These are phyloP conservation scores for Drosophila mimetica DNA, from an alignment of 2,888 invertebrate species.

Conservation along the genomic window DNA sequence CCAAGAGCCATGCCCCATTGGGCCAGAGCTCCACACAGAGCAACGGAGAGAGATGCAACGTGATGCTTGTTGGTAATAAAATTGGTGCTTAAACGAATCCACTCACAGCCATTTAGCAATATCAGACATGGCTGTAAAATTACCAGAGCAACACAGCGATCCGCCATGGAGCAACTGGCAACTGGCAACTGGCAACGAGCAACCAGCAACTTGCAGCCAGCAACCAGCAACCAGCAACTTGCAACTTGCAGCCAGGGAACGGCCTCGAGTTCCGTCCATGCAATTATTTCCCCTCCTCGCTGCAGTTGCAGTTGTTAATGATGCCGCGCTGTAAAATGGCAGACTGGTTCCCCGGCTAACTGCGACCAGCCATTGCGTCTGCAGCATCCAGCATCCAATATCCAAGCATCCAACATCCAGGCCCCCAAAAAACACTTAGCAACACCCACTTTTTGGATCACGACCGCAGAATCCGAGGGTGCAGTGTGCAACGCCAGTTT, in stretches of 20 bases:
- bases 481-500: conserved; percentile 51
- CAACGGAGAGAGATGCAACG: conserved; percentile 63
- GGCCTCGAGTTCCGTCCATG: conserved; percentile 61
- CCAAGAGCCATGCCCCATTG: conserved; percentile 42
- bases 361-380: conserved; percentile 75
- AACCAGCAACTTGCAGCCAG: conserved; percentile 4
- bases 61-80: conserved; percentile 82
- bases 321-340: conserved; percentile 75
- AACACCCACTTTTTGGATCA: conserved; percentile 77
- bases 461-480: conserved; percentile 43
- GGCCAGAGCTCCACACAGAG: conserved; percentile 10
- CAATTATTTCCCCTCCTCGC: conserved; percentile 64
- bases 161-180: conserved; percentile 31
- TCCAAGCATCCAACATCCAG: conserved; percentile 41
- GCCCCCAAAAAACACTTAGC: conserved; percentile 62
- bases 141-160: conserved; percentile 76
- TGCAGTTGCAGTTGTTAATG: conserved; percentile 60
- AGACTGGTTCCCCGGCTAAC: conserved; percentile 64
- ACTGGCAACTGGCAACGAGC: neutral
- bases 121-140: conserved; percentile 81
- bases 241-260: conserved; percentile 46
- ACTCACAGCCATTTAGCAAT: conserved; percentile 83
- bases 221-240: conserved; percentile 10
- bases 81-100: conserved; percentile 83
- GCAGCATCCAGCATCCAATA: conserved; percentile 44